Evolutionary conservation across 2,113 vertebrate genomes (phyloP).

Genomic region (Nanorana parkeri): DNA sequence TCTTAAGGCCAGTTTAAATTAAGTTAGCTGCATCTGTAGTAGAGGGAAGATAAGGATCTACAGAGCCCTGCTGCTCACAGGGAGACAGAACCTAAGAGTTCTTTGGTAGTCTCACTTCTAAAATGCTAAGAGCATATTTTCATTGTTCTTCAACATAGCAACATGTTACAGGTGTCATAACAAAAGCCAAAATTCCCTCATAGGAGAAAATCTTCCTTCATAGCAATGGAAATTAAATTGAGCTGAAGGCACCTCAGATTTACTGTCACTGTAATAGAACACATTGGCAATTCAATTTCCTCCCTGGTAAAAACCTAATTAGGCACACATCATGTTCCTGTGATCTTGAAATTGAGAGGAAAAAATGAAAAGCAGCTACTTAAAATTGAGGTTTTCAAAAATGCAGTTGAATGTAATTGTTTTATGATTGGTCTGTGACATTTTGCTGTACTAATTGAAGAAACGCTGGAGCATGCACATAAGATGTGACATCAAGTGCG

Average conservation of each 20-base stretch:
- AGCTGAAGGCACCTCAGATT: slow-evolving; percentile 53
- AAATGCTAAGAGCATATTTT: slow-evolving; percentile 46
- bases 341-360: slow-evolving; percentile 54
- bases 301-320: slow-evolving; percentile 58
- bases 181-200: slow-evolving; percentile 47
- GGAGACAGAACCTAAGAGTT: neutral
- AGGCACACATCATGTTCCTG: slow-evolving; percentile 56
- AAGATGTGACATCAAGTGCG: slow-evolving; percentile 36
- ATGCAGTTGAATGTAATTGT: slow-evolving; percentile 54
- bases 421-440: slow-evolving; percentile 56
- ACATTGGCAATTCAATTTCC: slow-evolving; percentile 57
- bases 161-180: slow-evolving; percentile 56
- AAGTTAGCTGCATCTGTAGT: neutral
- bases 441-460: slow-evolving; percentile 54
- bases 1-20: neutral
- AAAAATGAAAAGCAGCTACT: slow-evolving; percentile 46
- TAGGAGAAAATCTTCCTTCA: slow-evolving; percentile 44
- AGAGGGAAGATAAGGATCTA: neutral
- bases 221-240: slow-evolving; percentile 53
- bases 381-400: slow-evolving; percentile 53
- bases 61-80: neutral
- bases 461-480: slow-evolving; percentile 51
- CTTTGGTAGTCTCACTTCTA: slow-evolving; percentile 3
- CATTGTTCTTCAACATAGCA: slow-evolving; percentile 47
- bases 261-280: slow-evolving; percentile 55